These are phyloP conservation scores for Rhinella marina DNA, from an alignment of 2,797 vertebrate species.

Conservation along the genomic window DNA sequence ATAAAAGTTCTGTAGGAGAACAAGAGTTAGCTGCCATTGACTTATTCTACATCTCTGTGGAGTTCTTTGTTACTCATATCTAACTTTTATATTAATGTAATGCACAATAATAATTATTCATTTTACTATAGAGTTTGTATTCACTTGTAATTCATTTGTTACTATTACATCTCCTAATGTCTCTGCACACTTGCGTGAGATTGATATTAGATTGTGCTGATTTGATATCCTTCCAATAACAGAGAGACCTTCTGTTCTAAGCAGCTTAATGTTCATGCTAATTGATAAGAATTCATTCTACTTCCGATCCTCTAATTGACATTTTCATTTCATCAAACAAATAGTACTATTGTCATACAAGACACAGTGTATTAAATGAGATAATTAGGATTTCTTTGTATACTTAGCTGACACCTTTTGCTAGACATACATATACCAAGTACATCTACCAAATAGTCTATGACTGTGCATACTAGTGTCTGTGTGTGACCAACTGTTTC, in stretches of 20 bases:
- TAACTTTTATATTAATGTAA: background rate
- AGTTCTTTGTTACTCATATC: background rate
- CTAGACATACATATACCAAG: background rate
- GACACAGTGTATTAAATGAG: constrained; percentile 3
- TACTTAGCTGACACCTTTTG: background rate
- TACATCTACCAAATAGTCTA: background rate
- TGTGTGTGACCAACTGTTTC: background rate
- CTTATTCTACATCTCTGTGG: background rate
- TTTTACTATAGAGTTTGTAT: background rate
- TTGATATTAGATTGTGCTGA: constrained; percentile 17
- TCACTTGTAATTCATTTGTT: constrained; percentile 2
- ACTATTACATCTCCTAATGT: constrained; percentile 2
- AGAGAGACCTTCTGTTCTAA: constrained; percentile 33
- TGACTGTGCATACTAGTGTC: too few species aligned
- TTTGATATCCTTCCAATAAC: constrained; percentile 49
- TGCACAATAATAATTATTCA: background rate
- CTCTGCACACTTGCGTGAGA: constrained; percentile 8
- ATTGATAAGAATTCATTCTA: constrained; percentile 26
- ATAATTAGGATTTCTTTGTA: background rate
- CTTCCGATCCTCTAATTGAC: constrained; percentile 23
- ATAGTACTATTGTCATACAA: constrained; percentile 1
- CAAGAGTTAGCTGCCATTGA: background rate
- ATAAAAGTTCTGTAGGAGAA: background rate
- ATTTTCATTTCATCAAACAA: constrained; percentile 26
- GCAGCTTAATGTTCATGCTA: constrained; percentile 39